phyloP scores from a whole-genome alignment of 2,113 vertebrate species.

The Varanus salvator region DNA sequence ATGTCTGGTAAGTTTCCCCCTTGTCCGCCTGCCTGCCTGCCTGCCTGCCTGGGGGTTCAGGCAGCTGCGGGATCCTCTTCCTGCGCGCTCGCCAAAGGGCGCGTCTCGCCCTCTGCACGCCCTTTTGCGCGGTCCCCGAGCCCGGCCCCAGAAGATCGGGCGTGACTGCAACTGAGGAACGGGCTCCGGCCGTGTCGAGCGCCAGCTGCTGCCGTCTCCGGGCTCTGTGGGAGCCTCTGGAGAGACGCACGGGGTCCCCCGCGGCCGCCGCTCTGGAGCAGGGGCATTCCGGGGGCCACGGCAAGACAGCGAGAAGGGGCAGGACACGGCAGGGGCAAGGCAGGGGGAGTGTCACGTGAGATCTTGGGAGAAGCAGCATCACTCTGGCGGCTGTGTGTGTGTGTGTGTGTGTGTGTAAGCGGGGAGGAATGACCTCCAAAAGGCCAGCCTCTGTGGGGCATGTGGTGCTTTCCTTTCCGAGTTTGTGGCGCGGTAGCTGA shows the following conservation, averaged over 20 bases:
- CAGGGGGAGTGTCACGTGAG: neutral
- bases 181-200: neutral
- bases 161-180: neutral
- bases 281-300: neutral
- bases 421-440: neutral
- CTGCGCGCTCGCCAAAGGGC: neutral
- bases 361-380: neutral
- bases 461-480: neutral
- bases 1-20: slow-evolving; percentile 49
- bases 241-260: too few species aligned
- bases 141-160: too few species aligned
- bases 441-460: neutral
- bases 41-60: neutral
- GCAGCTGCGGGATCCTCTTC: too few species aligned
- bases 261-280: neutral
- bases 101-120: neutral
- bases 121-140: neutral
- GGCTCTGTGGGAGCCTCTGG: too few species aligned
- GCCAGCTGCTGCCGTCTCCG: too few species aligned
- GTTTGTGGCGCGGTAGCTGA: neutral
- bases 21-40: neutral
- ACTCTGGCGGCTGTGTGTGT: neutral
- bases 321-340: neutral
- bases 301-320: neutral
- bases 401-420: neutral